A percentile compares a stretch with the other conserved stretches of the same genome.
Evolutionary conservation across 1,140 invertebrate genomes (phyloP).

Genomic region (Pissodes strobi): DNA sequence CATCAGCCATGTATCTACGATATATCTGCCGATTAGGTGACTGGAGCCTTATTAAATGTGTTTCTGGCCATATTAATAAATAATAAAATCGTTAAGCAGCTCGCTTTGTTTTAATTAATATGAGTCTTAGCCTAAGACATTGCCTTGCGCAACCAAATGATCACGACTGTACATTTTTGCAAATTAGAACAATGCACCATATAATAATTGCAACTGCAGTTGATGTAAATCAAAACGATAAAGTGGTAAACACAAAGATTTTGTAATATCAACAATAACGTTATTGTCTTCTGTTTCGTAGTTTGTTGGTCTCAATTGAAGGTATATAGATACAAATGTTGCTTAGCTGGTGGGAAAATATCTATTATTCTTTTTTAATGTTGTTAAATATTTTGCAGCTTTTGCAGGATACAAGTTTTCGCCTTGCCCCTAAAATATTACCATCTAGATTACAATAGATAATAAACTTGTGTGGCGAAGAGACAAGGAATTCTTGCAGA

Average conservation of each 20-base stretch:
- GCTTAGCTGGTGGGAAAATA: too few species aligned
- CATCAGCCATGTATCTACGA: background rate
- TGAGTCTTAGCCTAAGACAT: constrained; percentile 2
- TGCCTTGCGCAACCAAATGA: constrained; percentile 17
- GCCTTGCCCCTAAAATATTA: too few species aligned
- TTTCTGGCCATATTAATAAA: constrained; percentile 11
- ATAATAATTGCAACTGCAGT: constrained; percentile 9
- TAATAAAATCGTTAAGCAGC: constrained; percentile 7
- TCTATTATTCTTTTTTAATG: too few species aligned
- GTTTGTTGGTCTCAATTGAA: too few species aligned
- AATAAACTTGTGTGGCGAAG: too few species aligned
- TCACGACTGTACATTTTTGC: constrained; percentile 18
- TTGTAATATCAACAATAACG: constrained; percentile 7
- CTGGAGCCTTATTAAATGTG: constrained; percentile 8
- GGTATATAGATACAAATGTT: too few species aligned
- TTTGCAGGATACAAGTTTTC: too few species aligned
- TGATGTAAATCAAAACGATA: constrained; percentile 13
- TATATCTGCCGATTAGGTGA: constrained; percentile 4
- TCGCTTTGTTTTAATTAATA: constrained; percentile 15
- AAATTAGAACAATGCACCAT: constrained; percentile 19
- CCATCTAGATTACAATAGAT: too few species aligned
- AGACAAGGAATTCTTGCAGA: too few species aligned
- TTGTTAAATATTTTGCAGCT: too few species aligned
- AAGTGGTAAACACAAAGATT: constrained; percentile 3
- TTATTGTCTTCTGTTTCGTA: too few species aligned